These are phyloP conservation scores for Poecilobothrus nobilitatus DNA, from an alignment of 2,888 invertebrate species.

Conservation along the genomic window DNA sequence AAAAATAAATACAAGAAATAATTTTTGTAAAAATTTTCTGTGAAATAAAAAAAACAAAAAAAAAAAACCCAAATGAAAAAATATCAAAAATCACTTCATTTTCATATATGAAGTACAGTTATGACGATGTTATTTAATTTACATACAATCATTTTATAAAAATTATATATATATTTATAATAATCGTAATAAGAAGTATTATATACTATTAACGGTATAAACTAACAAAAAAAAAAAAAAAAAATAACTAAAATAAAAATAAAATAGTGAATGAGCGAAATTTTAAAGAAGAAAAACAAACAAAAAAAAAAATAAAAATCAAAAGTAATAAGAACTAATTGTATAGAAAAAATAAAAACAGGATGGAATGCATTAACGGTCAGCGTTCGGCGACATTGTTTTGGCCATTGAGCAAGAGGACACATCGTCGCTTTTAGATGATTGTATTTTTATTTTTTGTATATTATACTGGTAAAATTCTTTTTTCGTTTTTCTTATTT, in stretches of 20 bases:
- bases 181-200: not conserved
- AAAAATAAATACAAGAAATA: no score
- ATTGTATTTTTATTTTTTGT: no score
- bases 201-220: not conserved
- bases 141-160: no score
- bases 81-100: no score
- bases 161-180: no score
- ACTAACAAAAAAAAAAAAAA: not conserved
- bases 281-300: not conserved
- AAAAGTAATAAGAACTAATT: not conserved
- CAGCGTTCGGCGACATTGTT: conserved; percentile 24
- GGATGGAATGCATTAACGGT: conserved; percentile 24
- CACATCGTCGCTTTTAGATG: conserved; percentile 7
- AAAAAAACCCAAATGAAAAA: no score
- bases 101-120: no score
- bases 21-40: no score
- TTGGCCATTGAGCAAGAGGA: conserved; percentile 18
- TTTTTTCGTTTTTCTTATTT: no score
- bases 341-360: conserved; percentile 12
- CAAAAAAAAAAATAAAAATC: not conserved
- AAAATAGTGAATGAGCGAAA: not conserved
- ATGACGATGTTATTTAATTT: no score
- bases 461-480: no score
- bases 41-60: no score
- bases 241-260: not conserved